Percentiles rank a stretch among this genome's conserved stretches.
Evolutionary conservation across 2,888 invertebrate species (phyloP).

Genomic region (Aphrophora alni): DNA sequence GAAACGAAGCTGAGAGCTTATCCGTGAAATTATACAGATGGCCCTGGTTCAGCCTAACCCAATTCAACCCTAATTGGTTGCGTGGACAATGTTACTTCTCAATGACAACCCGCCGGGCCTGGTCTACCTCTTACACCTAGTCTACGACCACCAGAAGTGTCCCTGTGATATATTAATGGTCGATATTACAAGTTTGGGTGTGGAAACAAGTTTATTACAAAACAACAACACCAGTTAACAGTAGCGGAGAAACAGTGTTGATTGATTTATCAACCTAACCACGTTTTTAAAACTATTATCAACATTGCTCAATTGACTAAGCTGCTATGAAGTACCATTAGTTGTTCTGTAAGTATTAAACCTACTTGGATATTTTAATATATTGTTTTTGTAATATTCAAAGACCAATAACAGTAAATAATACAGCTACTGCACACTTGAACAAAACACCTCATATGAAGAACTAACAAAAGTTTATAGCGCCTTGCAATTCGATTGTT

Average conservation of each 20-base stretch:
- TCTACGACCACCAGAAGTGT: background rate
- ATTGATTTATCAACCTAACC: background rate
- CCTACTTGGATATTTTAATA: too few relatives aligned
- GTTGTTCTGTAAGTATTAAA: too few relatives aligned
- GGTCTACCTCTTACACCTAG: background rate
- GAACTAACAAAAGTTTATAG: too few relatives aligned
- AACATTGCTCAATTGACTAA: too few relatives aligned
- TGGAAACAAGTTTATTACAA: background rate
- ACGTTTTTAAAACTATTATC: too few relatives aligned
- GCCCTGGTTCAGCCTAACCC: background rate
- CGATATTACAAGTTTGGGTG: background rate
- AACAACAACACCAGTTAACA: background rate
- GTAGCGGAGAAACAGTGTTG: background rate
- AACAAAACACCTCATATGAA: too few relatives aligned
- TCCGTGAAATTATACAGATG: background rate
- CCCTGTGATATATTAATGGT: background rate
- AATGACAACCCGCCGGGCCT: background rate
- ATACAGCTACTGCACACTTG: too few relatives aligned
- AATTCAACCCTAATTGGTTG: constrained; percentile 1
- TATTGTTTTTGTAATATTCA: too few relatives aligned
- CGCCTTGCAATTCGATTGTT: too few relatives aligned
- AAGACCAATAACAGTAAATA: too few relatives aligned
- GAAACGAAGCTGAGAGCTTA: background rate
- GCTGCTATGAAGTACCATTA: too few relatives aligned
- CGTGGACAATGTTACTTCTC: background rate